Conservation (phyloP, 2,888 invertebrate genomes). For the Schizaphis graminum region DNA sequence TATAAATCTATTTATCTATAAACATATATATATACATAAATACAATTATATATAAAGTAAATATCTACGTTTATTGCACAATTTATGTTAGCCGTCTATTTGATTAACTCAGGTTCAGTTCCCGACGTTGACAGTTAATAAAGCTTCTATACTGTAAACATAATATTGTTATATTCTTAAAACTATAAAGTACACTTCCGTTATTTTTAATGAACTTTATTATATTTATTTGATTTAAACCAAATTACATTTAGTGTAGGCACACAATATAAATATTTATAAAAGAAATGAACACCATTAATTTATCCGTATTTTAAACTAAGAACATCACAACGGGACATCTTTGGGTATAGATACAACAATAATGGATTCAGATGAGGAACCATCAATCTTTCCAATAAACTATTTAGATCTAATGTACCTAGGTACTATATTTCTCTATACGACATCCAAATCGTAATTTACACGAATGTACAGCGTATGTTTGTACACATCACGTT, state of each 20-base stretch:
- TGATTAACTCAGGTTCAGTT: no score
- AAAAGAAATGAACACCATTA: neutral
- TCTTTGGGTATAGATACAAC: neutral
- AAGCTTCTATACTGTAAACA: no score
- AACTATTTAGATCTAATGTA: neutral
- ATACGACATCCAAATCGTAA: constrained; percentile 8
- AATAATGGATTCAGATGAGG: constrained; percentile 31
- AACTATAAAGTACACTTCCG: neutral
- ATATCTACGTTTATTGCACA: no score
- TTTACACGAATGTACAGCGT: neutral
- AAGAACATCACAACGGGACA: neutral
- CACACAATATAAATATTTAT: neutral
- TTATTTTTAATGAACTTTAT: neutral
- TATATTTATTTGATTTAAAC: no score
- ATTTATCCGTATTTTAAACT: neutral
- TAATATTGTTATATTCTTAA: neutral
- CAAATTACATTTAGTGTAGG: neutral
- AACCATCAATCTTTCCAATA: constrained; percentile 38
- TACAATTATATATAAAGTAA: no score
- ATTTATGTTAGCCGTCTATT: no score
- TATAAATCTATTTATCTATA: no score
- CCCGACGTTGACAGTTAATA: no score
- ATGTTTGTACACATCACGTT: neutral
- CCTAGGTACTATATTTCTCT: neutral
- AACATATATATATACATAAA: no score